Evolutionary conservation across 2,888 invertebrate species (phyloP).

Genomic region (Pseudococcus jackbeardsleyi): DNA sequence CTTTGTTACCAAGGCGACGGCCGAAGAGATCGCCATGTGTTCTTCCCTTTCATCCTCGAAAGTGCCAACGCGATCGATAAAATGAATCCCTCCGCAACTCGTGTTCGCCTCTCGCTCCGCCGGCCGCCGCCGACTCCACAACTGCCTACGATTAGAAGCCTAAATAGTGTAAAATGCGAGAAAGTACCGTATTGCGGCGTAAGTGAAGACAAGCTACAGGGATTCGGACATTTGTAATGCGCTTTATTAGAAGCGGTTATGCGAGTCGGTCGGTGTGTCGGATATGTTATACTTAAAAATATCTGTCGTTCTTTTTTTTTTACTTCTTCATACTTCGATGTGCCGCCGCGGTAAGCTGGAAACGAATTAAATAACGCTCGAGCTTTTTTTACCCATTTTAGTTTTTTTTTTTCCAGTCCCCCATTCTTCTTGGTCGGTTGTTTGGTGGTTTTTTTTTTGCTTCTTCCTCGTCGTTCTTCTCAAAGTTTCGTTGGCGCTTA

Average conservation of each 20-base stretch:
- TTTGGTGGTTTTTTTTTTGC: not conserved
- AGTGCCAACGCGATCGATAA: conserved; percentile 61
- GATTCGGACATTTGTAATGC: conserved; percentile 48
- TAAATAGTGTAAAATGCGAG: conserved; percentile 64
- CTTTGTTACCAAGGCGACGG: conserved; percentile 59
- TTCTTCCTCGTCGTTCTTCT: not conserved
- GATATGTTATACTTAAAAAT: conserved; percentile 33
- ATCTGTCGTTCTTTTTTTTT: not conserved
- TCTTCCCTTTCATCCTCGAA: conserved; percentile 59
- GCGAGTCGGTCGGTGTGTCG: conserved; percentile 39
- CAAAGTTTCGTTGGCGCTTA: not conserved
- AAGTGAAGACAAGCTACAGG: conserved; percentile 50
- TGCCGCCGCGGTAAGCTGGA: not conserved
- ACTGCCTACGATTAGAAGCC: conserved; percentile 65
- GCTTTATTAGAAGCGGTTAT: conserved; percentile 24
- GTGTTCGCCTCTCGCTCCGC: conserved; percentile 49
- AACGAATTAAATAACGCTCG: not conserved
- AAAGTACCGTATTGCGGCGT: conserved; percentile 65
- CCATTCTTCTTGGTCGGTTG: not conserved
- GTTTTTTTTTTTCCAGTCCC: not conserved
- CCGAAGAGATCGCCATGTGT: conserved; percentile 62
- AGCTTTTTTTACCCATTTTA: not conserved
- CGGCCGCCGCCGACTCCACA: conserved; percentile 46
- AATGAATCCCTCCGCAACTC: conserved; percentile 65
- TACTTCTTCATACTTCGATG: not conserved